Evolutionary conservation across 1,140 invertebrate genomes (phyloP).

Genomic region (Alviniconcha marisindica): DNA sequence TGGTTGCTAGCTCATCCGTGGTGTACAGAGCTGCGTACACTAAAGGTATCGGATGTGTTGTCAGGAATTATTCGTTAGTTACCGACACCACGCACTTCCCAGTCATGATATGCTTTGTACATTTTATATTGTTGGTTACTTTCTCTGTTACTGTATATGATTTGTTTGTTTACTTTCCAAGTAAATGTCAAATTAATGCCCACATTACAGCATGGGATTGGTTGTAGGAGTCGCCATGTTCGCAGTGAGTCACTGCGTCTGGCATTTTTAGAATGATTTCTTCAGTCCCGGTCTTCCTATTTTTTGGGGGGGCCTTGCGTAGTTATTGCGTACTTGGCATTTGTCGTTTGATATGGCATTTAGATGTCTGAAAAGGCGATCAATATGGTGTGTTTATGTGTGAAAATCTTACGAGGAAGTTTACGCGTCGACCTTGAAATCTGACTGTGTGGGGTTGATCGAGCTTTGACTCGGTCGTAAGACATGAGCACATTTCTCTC

Average conservation of each 20-base stretch:
- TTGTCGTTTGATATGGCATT: too few relatives aligned
- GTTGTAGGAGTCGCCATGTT: conserved; percentile 31
- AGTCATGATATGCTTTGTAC: background rate
- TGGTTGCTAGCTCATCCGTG: conserved; percentile 19
- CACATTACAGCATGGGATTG: conserved; percentile 1
- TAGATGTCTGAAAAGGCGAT: too few relatives aligned
- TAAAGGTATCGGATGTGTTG: background rate
- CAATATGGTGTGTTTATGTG: too few relatives aligned
- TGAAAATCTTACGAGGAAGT: too few relatives aligned
- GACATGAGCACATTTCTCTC: too few relatives aligned
- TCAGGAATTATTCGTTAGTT: background rate
- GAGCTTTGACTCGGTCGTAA: too few relatives aligned
- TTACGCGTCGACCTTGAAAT: too few relatives aligned
- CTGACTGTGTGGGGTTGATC: too few relatives aligned
- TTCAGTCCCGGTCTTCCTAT: background rate
- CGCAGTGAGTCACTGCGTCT: conserved; percentile 31
- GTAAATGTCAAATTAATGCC: background rate
- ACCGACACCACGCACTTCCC: background rate
- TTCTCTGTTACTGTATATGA: background rate
- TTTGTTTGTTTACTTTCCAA: background rate
- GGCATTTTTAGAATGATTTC: conserved; percentile 22
- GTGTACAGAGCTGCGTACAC: background rate
- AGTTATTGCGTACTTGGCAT: too few relatives aligned
- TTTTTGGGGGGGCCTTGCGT: too few relatives aligned
- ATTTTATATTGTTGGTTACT: background rate